Base-by-base conservation (phyloP, 2,113 vertebrate genomes). In the Trinectes maculatus region DNA sequence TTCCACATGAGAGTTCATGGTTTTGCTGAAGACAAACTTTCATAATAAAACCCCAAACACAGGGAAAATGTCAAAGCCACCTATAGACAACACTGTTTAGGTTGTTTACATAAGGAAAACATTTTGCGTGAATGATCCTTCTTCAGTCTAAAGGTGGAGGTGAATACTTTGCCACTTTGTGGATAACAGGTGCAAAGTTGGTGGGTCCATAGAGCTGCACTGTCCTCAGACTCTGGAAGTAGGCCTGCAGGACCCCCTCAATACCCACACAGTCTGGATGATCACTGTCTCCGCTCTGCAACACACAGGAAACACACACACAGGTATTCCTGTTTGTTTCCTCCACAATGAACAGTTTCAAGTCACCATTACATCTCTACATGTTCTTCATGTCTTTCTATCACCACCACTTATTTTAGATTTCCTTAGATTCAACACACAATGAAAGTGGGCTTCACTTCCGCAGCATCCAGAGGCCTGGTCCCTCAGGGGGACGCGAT, bases 171-270 rank as follows among this genome's bases (percentile, higher is more conserved):
- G 96, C 96, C 77, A 97, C 96, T 87, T 96, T 96, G 87, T 93
- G 98, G 89, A 98, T 98, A 73, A 98, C 93, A 0, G 96, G 95
- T 21, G 96, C 94, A 1, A 98, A 98, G 89, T 96, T 97, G 70
- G 96, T 98, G 70, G 96, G 96, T 40, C 96, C 96, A 0, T 96
- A 98, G 8, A 98, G 94, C 90, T 98, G 96, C 61, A 97, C 96
- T 0, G 93, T 95, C 49, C 95, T 94, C 79, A 98, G 91, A 79
- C 96, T 96, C 83, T 96, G 93, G 77, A 96, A 96, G 71, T 98
- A 98, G 18, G 94, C 93, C 89, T 97, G 96, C 71, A 98, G 87
- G 8, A 98, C 96, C 0, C 96, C 96, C 6, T 89, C 89, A 4
- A 89, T 89, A 42, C 85, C 87, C 44, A 86, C 87, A 43, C 89